phyloP scores from a whole-genome alignment of 2,113 vertebrate genomes.

The Tapirus terrestris region DNA sequence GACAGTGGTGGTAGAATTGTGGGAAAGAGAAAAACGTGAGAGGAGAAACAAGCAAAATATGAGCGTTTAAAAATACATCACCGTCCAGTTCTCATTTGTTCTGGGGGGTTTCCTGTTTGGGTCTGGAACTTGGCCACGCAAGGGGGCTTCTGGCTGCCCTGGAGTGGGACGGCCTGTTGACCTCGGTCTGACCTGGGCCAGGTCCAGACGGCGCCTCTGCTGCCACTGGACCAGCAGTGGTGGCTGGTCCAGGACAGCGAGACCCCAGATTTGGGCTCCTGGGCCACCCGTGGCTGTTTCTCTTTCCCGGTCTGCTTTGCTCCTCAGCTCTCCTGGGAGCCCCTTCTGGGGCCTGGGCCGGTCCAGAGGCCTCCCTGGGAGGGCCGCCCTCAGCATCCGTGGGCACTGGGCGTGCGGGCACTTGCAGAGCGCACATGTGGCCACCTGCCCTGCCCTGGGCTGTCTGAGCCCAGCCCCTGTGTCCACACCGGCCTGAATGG shows the following conservation, averaged over 20 bases:
- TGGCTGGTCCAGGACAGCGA: fast-evolving
- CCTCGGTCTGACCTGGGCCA: neutral
- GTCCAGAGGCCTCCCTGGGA: no score
- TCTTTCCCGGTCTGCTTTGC: fast-evolving
- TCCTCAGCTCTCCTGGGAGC: fast-evolving
- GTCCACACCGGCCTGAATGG: fast-evolving
- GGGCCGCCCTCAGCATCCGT: fast-evolving
- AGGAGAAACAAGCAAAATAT: slow-evolving; percentile 74
- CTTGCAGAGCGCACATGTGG: fast-evolving
- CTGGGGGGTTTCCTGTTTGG: neutral
- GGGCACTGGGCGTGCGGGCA: fast-evolving
- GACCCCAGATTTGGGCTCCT: fast-evolving
- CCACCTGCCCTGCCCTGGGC: neutral
- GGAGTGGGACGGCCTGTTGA: fast-evolving
- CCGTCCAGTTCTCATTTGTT: slow-evolving; percentile 73
- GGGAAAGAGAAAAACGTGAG: neutral
- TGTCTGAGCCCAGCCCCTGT: fast-evolving
- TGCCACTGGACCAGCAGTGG: fast-evolving
- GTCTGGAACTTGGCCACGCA: fast-evolving
- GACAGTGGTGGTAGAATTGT: neutral
- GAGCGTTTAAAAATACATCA: slow-evolving; percentile 84
- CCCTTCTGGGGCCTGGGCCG: neutral
- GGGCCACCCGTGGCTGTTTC: fast-evolving
- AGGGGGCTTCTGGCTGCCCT: neutral
- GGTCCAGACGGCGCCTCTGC: fast-evolving